Conservation (phyloP, 92 coral and sea anemone species). For the Epizoanthus fatuus region DNA sequence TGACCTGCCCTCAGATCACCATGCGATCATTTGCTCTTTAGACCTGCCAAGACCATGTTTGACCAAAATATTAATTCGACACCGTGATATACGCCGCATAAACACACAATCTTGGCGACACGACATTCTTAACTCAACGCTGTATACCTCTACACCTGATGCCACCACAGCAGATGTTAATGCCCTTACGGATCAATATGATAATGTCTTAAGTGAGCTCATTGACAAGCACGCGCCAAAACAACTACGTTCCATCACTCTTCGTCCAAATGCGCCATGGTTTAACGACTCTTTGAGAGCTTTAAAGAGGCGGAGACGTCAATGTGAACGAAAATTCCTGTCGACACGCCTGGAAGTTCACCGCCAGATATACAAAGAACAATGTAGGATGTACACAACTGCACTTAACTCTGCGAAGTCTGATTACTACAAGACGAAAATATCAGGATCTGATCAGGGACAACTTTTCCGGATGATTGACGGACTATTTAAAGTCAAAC, state of each 20-base stretch:
- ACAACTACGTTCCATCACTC: conserved; percentile 12
- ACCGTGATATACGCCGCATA: conserved; percentile 27
- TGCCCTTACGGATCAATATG: not conserved
- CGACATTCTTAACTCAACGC: conserved; percentile 24
- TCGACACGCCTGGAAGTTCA: conserved; percentile 47
- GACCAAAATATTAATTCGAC: conserved; percentile 21
- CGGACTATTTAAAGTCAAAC: conserved; percentile 12
- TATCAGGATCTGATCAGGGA: conserved; percentile 5
- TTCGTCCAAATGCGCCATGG: conserved; percentile 44
- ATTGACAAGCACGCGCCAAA: conserved; percentile 47
- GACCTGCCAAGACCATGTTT: conserved; percentile 29
- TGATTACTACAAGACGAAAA: conserved; percentile 40
- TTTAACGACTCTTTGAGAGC: conserved; percentile 26
- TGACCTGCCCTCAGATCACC: conserved; percentile 48
- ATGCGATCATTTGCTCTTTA: conserved; percentile 25
- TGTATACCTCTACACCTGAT: conserved; percentile 2
- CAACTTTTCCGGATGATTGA: conserved; percentile 45
- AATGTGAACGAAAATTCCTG: conserved; percentile 44
- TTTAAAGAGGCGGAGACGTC: conserved; percentile 39
- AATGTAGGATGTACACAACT: conserved; percentile 31
- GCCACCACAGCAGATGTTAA: not conserved
- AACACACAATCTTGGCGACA: conserved; percentile 33
- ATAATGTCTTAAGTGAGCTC: conserved; percentile 32
- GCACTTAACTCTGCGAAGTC: conserved; percentile 46
- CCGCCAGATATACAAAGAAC: conserved; percentile 55